phyloP scores from a whole-genome alignment of 2,888 invertebrate genomes.

The Oscheius sp. region DNA sequence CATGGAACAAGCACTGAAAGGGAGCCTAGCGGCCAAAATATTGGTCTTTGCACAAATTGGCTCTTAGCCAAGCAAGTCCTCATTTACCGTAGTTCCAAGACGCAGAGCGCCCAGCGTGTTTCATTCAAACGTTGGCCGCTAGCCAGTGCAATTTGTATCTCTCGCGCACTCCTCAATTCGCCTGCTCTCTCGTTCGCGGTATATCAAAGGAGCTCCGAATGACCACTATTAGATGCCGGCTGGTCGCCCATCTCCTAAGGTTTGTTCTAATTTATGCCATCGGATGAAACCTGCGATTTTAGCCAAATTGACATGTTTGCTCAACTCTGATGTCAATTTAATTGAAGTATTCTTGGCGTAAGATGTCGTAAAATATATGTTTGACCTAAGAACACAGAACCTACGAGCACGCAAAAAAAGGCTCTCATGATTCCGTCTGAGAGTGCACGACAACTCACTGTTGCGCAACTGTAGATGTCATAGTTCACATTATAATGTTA shows the following conservation, averaged over 20 bases:
- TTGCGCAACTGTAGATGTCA: no score
- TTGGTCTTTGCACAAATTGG: conserved; percentile 23
- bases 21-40: conserved; percentile 21
- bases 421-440: no score
- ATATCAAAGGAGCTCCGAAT: conserved; percentile 32
- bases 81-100: conserved; percentile 14
- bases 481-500: no score
- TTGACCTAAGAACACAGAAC: no score
- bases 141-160: conserved; percentile 11
- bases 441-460: no score
- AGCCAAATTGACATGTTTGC: no score
- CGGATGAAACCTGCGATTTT: no score
- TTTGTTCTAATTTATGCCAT: conserved; percentile 30
- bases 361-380: no score
- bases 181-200: conserved; percentile 26
- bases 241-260: conserved; percentile 27
- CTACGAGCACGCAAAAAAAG: no score
- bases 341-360: no score
- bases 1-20: not conserved
- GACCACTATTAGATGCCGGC: conserved; percentile 35
- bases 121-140: conserved; percentile 21
- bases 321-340: no score
- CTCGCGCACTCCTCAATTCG: not conserved
- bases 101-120: conserved; percentile 23
- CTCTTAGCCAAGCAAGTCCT: conserved; percentile 6